phyloP scores from a whole-genome alignment of 2,113 vertebrate species.

The Silurus meridionalis region DNA sequence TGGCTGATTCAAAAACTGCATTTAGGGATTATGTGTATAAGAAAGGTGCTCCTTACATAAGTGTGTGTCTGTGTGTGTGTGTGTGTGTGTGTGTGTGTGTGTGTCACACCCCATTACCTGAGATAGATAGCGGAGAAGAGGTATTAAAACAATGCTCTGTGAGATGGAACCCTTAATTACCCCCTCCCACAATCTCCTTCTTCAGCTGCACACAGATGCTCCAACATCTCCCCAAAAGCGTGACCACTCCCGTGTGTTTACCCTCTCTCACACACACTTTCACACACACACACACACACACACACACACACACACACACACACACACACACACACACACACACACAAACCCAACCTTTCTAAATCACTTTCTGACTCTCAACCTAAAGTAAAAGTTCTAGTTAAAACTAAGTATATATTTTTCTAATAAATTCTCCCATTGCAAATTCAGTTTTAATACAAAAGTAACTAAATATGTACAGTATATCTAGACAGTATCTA shows the following conservation, averaged over 20 bases:
- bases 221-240: slow-evolving; percentile 25
- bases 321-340: not conserved
- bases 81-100: slow-evolving; percentile 31
- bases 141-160: slow-evolving; percentile 79
- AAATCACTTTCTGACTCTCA: not conserved
- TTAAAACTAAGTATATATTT: too few species aligned
- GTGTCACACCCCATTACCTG: slow-evolving; percentile 73
- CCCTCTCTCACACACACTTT: not conserved
- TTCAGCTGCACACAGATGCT: slow-evolving; percentile 34
- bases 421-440: too few species aligned
- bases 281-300: not conserved
- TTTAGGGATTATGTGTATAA: not conserved
- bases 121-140: slow-evolving; percentile 75
- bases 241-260: slow-evolving; percentile 28
- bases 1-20: not conserved
- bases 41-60: slow-evolving; percentile 3
- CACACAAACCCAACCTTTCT: not conserved
- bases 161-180: slow-evolving; percentile 81
- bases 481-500: too few species aligned
- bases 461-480: too few species aligned
- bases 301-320: not conserved
- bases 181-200: slow-evolving; percentile 34
- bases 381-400: too few species aligned
- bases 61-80: slow-evolving; percentile 17
- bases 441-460: too few species aligned